Evolutionary conservation across 2,888 invertebrate species (phyloP).

Genomic region (Drosophila robusta): DNA sequence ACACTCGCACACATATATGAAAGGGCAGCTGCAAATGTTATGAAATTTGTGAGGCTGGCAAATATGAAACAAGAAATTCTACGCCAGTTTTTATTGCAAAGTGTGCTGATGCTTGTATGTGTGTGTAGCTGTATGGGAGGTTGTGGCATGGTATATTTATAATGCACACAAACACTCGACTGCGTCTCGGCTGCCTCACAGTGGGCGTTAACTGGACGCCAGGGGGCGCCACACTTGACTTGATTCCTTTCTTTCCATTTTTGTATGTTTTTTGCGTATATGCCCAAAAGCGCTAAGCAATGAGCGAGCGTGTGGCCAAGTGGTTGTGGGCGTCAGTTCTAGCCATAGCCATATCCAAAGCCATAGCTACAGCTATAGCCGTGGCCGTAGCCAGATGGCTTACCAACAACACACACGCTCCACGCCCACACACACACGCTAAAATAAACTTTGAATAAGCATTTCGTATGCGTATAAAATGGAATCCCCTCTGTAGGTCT

Average conservation of each 20-base stretch:
- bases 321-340: slow-evolving; percentile 56
- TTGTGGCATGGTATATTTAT: slow-evolving; percentile 72
- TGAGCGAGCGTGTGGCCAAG: slow-evolving; percentile 54
- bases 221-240: slow-evolving; percentile 73
- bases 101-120: slow-evolving; percentile 8
- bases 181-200: slow-evolving; percentile 53
- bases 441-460: slow-evolving; percentile 80
- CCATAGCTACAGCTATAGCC: slow-evolving; percentile 20
- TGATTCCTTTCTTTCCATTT: slow-evolving; percentile 61
- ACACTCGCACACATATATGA: slow-evolving; percentile 18
- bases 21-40: slow-evolving; percentile 56
- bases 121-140: slow-evolving; percentile 13
- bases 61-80: slow-evolving; percentile 51
- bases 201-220: slow-evolving; percentile 68
- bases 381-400: slow-evolving; percentile 26
- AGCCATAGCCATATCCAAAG: slow-evolving; percentile 18
- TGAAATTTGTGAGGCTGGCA: slow-evolving; percentile 48
- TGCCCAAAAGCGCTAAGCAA: slow-evolving; percentile 61
- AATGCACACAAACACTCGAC: slow-evolving; percentile 76
- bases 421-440: slow-evolving; percentile 27
- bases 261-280: slow-evolving; percentile 34
- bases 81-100: slow-evolving; percentile 58
- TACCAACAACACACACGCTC: slow-evolving; percentile 33
- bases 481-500: slow-evolving; percentile 34
- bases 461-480: slow-evolving; percentile 69